phyloP scores from a whole-genome alignment of 2,113 vertebrate species.

The Halcyon senegalensis region DNA sequence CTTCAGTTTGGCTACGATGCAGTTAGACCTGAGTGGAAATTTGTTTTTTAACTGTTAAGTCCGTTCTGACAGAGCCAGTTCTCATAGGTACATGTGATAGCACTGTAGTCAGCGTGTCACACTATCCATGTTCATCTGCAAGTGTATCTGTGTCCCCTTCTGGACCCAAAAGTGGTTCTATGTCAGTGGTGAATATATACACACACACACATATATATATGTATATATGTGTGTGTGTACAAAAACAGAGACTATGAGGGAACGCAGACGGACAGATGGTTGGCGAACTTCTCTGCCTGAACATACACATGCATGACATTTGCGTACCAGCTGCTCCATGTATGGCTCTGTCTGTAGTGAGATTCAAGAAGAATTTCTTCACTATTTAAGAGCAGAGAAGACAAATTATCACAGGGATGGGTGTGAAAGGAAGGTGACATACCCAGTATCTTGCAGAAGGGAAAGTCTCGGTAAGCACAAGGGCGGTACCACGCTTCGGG shows the following conservation, averaged over 20 bases:
- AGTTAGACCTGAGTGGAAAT: background rate
- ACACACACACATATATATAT: background rate
- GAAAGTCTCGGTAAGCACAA: accelerated
- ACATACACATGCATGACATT: background rate
- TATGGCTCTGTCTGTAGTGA: background rate
- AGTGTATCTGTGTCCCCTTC: background rate
- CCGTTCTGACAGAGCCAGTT: background rate
- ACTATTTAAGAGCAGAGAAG: background rate
- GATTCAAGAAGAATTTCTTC: background rate
- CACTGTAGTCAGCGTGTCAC: accelerated
- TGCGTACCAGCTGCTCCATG: background rate
- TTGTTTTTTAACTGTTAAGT: background rate
- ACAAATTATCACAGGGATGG: background rate
- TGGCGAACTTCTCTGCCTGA: background rate
- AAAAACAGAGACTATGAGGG: background rate
- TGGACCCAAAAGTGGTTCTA: background rate
- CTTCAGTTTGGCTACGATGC: background rate
- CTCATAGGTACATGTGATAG: background rate
- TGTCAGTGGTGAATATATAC: background rate
- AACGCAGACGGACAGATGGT: background rate
- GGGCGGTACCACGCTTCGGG: background rate
- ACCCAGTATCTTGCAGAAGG: background rate
- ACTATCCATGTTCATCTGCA: background rate
- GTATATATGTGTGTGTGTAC: background rate
- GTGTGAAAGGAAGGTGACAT: background rate